These are phyloP conservation scores for Panonychus citri DNA, from an alignment of 1,140 invertebrate species.

Conservation along the genomic window DNA sequence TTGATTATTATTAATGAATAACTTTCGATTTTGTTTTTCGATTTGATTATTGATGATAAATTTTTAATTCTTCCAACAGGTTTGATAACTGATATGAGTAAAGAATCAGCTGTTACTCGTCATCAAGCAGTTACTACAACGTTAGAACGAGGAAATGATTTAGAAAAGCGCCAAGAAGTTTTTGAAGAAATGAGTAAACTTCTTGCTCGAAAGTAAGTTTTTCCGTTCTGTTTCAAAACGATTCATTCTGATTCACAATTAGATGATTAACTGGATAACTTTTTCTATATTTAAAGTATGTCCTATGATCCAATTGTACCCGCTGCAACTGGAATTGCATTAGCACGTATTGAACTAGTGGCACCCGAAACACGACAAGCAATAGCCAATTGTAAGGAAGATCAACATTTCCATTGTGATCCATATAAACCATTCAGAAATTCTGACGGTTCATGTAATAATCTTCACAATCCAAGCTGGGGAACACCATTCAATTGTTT, in stretches of 20 bases:
- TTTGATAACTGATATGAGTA: constrained; percentile 11
- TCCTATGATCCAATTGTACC: constrained; percentile 10
- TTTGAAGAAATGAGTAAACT: constrained; percentile 13
- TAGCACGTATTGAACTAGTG: constrained; percentile 3
- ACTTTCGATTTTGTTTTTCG: not conserved
- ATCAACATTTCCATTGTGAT: constrained; percentile 6
- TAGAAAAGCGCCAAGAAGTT: constrained; percentile 12
- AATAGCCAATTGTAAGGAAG: constrained; percentile 5
- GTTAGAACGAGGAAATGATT: constrained; percentile 7
- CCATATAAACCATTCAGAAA: constrained; percentile 33
- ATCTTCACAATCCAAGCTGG: constrained; percentile 36
- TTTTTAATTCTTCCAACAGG: not conserved
- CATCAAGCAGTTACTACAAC: constrained; percentile 13
- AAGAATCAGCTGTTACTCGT: constrained; percentile 8
- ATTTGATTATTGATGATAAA: no score
- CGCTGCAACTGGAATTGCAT: constrained; percentile 5
- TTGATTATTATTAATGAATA: not conserved
- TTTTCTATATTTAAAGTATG: not conserved
- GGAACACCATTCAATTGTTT: constrained; percentile 30
- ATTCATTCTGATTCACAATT: not conserved
- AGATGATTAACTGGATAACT: not conserved
- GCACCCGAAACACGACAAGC: constrained; percentile 5
- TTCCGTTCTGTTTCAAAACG: not conserved
- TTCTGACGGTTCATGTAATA: constrained; percentile 58
- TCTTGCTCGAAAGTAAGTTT: constrained; percentile 9